These are phyloP conservation scores for Notolepis coatsorum DNA, from an alignment of 2,797 vertebrate species.

Conservation along the genomic window DNA sequence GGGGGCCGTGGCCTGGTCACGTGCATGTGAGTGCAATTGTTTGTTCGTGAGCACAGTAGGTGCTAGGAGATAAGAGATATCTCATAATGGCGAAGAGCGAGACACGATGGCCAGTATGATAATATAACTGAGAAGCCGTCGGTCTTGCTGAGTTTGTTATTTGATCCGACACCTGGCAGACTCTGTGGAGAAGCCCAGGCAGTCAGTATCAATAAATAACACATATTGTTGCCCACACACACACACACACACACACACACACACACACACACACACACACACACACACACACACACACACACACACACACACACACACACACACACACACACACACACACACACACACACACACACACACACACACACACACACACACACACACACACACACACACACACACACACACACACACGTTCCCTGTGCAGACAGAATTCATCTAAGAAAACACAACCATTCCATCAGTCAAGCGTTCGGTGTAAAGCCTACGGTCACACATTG, in stretches of 20 bases:
- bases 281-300: slow-evolving; percentile 61
- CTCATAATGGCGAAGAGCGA: too few species aligned
- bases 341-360: slow-evolving; percentile 58
- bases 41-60: too few species aligned
- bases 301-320: slow-evolving; percentile 58
- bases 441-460: slow-evolving; percentile 49
- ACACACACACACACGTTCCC: slow-evolving; percentile 57
- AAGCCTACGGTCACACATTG: slow-evolving; percentile 69
- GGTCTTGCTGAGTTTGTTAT: too few species aligned
- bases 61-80: too few species aligned
- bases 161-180: too few species aligned
- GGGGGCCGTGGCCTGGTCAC: too few species aligned
- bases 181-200: slow-evolving; percentile 43
- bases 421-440: slow-evolving; percentile 42
- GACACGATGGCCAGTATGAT: too few species aligned
- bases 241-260: too few species aligned
- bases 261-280: slow-evolving; percentile 65
- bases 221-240: slow-evolving; percentile 64
- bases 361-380: slow-evolving; percentile 61
- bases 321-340: slow-evolving; percentile 61
- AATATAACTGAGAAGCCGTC: too few species aligned
- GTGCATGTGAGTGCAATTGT: too few species aligned
- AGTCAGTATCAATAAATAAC: slow-evolving; percentile 74
- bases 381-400: slow-evolving; percentile 58
- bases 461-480: slow-evolving; percentile 67